phyloP scores from a whole-genome alignment of 2,888 invertebrate genomes.

The Ectemnius continuus region DNA sequence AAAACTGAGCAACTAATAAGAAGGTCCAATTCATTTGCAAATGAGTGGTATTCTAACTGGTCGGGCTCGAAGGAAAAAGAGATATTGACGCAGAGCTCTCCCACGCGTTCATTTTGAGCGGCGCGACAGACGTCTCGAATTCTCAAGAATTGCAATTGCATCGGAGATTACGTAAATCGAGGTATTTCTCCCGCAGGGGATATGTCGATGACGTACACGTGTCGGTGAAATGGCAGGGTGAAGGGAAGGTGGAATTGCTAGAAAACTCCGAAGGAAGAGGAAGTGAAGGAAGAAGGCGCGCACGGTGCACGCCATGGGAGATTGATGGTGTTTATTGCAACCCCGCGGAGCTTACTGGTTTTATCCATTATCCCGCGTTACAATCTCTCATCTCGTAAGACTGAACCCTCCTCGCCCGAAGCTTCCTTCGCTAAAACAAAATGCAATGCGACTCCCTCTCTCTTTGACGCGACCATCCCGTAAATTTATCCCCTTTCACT shows the following conservation, averaged over 20 bases:
- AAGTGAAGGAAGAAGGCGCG: conserved; percentile 37
- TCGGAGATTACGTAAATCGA: conserved; percentile 1
- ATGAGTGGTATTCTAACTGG: too few relatives aligned
- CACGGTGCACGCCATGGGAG: conserved; percentile 54
- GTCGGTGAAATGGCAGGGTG: conserved; percentile 2
- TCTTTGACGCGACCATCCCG: too few relatives aligned
- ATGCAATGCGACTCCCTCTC: too few relatives aligned
- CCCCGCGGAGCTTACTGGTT: conserved; percentile 64
- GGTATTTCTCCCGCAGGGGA: not conserved
- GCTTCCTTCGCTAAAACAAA: too few relatives aligned
- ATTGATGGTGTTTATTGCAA: conserved; percentile 66
- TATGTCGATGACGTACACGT: conserved; percentile 24
- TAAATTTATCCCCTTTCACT: too few relatives aligned
- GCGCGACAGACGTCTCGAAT: too few relatives aligned
- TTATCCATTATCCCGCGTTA: conserved; percentile 63
- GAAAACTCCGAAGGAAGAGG: conserved; percentile 47
- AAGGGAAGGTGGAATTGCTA: conserved; percentile 9
- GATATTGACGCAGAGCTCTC: too few relatives aligned
- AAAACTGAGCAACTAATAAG: too few relatives aligned
- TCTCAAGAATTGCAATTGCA: too few relatives aligned
- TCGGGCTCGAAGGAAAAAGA: too few relatives aligned
- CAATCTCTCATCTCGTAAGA: conserved; percentile 19
- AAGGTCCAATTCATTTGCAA: too few relatives aligned
- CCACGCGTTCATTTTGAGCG: too few relatives aligned
- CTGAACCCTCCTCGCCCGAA: not conserved